Conservation (phyloP, 2,113 vertebrate genomes). For the Prolemur simus region DNA sequence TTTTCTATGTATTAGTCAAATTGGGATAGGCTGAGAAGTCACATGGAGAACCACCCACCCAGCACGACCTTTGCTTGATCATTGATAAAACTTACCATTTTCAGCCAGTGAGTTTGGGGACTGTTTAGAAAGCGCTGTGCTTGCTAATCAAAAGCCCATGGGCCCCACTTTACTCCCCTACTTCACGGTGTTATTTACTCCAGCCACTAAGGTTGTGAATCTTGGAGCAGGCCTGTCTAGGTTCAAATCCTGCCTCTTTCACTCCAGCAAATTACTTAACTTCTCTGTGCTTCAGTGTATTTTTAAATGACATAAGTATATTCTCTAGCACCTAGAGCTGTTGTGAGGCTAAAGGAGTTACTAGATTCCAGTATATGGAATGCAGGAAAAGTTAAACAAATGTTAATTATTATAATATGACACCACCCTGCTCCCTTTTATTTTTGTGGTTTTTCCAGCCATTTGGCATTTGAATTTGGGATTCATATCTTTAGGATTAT, state of each 20-base stretch:
- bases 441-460: not conserved
- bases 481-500: not conserved
- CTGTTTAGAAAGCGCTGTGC: not conserved
- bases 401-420: not conserved
- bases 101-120: not conserved
- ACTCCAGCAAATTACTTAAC: not conserved
- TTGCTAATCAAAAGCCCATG: not conserved
- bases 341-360: not conserved
- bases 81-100: not conserved
- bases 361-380: not conserved
- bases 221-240: not conserved
- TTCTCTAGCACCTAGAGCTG: not conserved
- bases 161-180: fast-evolving
- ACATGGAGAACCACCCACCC: not conserved
- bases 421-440: not conserved
- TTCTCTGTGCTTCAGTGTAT: not conserved
- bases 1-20: not conserved
- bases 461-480: not conserved
- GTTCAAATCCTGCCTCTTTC: not conserved
- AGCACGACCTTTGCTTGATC: not conserved
- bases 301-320: conserved; percentile 11
- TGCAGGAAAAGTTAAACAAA: not conserved
- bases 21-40: not conserved
- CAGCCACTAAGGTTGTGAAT: not conserved
- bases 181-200: not conserved